phyloP scores from a whole-genome alignment of 2,797 vertebrate species.

The Malurus leucopterus region DNA sequence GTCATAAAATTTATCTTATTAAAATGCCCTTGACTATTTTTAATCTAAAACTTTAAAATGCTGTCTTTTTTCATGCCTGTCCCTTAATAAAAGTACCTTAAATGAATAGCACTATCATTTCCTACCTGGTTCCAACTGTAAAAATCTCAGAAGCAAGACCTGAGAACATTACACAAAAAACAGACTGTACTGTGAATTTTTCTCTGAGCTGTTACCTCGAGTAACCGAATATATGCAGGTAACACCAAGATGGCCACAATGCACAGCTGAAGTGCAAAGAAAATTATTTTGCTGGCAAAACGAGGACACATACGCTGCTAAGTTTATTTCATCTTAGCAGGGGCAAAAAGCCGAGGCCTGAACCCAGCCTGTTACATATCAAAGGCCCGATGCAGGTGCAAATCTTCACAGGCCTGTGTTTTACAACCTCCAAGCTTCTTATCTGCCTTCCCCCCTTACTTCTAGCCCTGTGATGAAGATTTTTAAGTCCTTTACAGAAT shows the following conservation, averaged over 20 bases:
- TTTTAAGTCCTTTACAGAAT: not conserved
- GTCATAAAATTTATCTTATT: not conserved
- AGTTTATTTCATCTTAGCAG: not conserved
- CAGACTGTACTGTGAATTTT: not conserved
- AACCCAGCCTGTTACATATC: not conserved
- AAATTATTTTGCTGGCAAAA: not conserved
- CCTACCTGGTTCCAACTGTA: not conserved
- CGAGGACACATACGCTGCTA: not conserved
- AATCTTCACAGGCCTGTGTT: not conserved
- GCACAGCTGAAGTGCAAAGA: not conserved
- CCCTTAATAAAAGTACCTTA: not conserved
- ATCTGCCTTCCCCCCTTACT: accelerated
- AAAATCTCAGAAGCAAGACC: not conserved
- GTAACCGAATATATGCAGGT: not conserved
- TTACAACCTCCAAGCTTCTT: not conserved
- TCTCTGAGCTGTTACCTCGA: not conserved
- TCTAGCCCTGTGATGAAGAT: not conserved
- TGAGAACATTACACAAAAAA: not conserved
- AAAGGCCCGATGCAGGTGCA: not conserved
- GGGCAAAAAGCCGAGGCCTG: not conserved
- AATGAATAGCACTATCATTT: not conserved
- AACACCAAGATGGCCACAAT: not conserved
- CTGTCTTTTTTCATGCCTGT: not conserved
- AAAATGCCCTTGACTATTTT: not conserved
- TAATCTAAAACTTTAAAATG: not conserved